phyloP scores from a whole-genome alignment of 2,888 invertebrate species.

The Eudasyphora cyanicolor region DNA sequence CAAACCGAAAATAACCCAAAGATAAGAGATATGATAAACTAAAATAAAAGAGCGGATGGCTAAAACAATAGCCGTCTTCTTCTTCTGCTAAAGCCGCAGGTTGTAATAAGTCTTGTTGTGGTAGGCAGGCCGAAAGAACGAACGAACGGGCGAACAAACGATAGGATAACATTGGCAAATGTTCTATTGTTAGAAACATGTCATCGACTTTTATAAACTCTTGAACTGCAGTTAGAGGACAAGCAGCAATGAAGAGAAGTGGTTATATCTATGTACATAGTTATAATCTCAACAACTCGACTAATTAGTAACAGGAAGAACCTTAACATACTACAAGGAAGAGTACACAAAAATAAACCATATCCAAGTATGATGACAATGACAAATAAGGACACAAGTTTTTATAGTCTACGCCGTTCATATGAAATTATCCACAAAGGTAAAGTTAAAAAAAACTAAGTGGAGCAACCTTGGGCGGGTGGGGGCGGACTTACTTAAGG shows the following conservation, averaged over 20 bases:
- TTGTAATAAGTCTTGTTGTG: conserved; percentile 26
- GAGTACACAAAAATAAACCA: neutral
- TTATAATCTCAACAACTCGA: neutral
- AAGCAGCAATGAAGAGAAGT: neutral
- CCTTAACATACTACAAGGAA: neutral
- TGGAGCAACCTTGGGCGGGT: no score
- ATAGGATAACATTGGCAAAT: conserved; percentile 43
- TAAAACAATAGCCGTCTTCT: conserved; percentile 11
- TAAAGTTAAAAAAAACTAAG: neutral
- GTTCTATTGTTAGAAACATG: conserved; percentile 21
- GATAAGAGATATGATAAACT: conserved; percentile 18
- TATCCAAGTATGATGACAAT: conserved; percentile 42
- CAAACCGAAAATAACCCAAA: conserved; percentile 40
- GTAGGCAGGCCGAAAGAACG: no score
- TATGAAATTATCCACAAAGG: neutral
- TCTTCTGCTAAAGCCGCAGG: conserved; percentile 23
- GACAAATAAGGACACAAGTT: neutral
- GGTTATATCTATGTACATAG: no score
- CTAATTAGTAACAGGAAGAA: neutral
- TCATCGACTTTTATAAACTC: conserved; percentile 27
- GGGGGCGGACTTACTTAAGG: no score
- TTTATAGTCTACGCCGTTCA: neutral
- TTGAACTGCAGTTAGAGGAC: neutral
- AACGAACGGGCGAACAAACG: no score
- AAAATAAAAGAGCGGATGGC: conserved; percentile 33